Conservation (phyloP, 1,140 invertebrate genomes). For the Globodera rostochiensis region DNA sequence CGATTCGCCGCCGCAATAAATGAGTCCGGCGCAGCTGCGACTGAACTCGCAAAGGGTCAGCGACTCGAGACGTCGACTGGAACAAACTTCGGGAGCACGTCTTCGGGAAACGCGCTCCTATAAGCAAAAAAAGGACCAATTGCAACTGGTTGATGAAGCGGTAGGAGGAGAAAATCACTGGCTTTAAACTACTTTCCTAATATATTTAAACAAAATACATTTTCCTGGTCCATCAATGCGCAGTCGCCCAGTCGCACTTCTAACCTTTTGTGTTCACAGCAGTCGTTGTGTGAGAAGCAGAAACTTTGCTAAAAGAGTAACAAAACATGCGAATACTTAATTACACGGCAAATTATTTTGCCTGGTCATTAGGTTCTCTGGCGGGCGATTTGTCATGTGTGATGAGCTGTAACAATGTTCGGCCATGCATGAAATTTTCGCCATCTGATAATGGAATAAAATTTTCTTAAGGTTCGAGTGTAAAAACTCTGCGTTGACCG, state of each 20-base stretch:
- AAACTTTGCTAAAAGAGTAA: constrained; percentile 1
- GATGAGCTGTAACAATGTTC: constrained; percentile 20
- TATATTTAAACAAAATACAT: background rate
- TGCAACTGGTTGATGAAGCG: too few species aligned
- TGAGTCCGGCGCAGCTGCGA: constrained; percentile 4
- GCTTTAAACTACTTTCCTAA: background rate
- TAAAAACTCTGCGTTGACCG: too few species aligned
- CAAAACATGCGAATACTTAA: background rate
- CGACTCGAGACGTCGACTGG: constrained; percentile 17
- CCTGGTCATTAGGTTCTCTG: constrained; percentile 8
- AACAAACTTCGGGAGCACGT: constrained; percentile 15
- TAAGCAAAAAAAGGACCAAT: background rate
- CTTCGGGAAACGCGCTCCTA: constrained; percentile 22
- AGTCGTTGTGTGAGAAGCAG: constrained; percentile 23
- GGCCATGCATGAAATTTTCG: constrained; percentile 20
- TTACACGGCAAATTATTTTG: background rate
- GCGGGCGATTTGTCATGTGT: constrained; percentile 3
- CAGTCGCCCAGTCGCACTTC: constrained; percentile 26
- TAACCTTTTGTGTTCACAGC: background rate
- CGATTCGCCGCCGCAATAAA: constrained; percentile 25
- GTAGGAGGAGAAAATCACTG: background rate
- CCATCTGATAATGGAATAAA: background rate
- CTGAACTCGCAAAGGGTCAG: constrained; percentile 19
- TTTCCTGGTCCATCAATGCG: constrained; percentile 25
- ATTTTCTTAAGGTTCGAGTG: too few species aligned